Evolutionary conservation across 2,888 invertebrate genomes (phyloP).

Genomic region (Microplitis manilae): DNA sequence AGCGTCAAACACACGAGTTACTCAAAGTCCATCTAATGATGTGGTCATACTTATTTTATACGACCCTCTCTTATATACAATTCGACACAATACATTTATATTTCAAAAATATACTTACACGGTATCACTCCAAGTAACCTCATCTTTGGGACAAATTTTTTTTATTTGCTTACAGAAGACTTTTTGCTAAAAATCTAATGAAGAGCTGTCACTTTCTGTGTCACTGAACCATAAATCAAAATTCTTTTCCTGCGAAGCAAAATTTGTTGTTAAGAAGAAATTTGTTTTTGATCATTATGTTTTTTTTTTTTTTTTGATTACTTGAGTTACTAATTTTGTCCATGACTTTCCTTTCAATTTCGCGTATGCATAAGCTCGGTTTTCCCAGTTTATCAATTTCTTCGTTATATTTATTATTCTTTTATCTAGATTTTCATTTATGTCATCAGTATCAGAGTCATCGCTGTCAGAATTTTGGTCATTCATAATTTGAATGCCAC

Average conservation of each 20-base stretch:
- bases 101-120: background rate
- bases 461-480: constrained; percentile 44
- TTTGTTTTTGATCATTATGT: background rate
- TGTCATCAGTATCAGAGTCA: constrained; percentile 51
- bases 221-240: background rate
- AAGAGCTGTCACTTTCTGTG: background rate
- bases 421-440: constrained; percentile 55
- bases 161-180: too few relatives aligned
- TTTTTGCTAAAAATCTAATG: too few relatives aligned
- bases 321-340: background rate
- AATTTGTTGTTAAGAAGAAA: background rate
- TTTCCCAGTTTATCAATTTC: constrained; percentile 56
- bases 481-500: background rate
- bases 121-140: too few relatives aligned
- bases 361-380: constrained; percentile 39
- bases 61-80: background rate
- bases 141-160: too few relatives aligned
- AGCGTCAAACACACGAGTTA: constrained; percentile 50
- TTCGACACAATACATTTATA: constrained; percentile 10
- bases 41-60: constrained; percentile 59
- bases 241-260: background rate
- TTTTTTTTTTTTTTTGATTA: background rate
- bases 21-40: constrained; percentile 67
- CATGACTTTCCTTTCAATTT: constrained; percentile 44
- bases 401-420: constrained; percentile 57